These are phyloP conservation scores for Eretmochelys imbricata DNA, from an alignment of 2,113 vertebrate species.

Conservation along the genomic window DNA sequence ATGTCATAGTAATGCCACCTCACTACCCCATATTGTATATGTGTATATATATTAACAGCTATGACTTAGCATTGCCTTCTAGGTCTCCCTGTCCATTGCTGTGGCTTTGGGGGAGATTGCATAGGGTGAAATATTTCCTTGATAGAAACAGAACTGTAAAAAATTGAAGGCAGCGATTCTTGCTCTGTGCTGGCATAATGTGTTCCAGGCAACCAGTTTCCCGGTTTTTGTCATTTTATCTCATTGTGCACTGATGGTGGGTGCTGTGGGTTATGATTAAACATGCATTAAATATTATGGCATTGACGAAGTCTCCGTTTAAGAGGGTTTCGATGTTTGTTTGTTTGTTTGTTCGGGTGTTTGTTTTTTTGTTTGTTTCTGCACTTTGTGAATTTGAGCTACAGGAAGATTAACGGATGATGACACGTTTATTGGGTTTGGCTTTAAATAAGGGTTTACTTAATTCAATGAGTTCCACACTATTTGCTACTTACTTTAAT, in stretches of 20 bases:
- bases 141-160: neutral
- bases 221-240: neutral
- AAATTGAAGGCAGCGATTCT: neutral
- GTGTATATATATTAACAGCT: neutral
- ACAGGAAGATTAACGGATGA: neutral
- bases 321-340: neutral
- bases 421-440: neutral
- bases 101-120: neutral
- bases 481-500: neutral
- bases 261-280: neutral
- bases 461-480: neutral
- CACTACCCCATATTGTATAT: neutral
- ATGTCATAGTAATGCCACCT: neutral
- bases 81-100: neutral
- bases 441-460: neutral
- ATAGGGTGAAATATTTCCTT: neutral
- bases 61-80: neutral
- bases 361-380: neutral
- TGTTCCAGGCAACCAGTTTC: neutral
- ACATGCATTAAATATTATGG: neutral
- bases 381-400: neutral
- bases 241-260: neutral
- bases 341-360: neutral
- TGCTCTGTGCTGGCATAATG: neutral
- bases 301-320: neutral